Base-by-base conservation (phyloP, 2,797 vertebrate species). In the Myoxocephalus aenaeus region DNA sequence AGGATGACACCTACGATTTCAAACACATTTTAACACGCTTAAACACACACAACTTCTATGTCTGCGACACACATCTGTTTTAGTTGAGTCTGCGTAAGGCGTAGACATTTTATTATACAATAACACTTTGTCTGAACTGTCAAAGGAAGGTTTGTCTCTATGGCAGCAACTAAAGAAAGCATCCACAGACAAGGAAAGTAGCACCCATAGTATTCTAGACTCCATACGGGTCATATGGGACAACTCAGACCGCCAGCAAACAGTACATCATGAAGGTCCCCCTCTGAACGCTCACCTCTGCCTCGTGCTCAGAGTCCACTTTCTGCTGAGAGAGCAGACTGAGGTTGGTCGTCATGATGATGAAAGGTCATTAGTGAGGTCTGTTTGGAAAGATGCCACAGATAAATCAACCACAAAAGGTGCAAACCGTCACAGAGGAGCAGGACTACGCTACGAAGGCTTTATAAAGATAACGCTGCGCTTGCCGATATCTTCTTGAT, bases 271-370 rank as follows among this genome's bases (percentile, higher is more conserved):
- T 54, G 3, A 51, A 57, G 62, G n/a, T 40, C 38, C 54, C 15
- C 63, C 15, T 78, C 25, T 78, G 75, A 59, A 65, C 20, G 95
- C 96, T 97, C 94, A 98, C 96, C 96, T 97, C 96, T 93, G 96
- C 94, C 93, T 96, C 95, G 89, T 96, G 95, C 89, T 96, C 96
- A 94, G 95, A 90, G 89, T 96, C 96, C 92, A 95, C 92, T 96
- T 96, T 97, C 95, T 97, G 96, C 94, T 96, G 97, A 96, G 96
- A 90, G 92, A 96, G 96, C 95, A 96, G 94, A 93, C 96, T 96
- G 95, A 95, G 90, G 93, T 82, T 96, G 96, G 96, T 94, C 87
- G 95, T 95, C 97, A 97, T 97, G 95, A 94, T 93, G 95, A 96
- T 94, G 88, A 89, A 95, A 95, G 93, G 95, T 95, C 97, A 97